Base-by-base conservation (phyloP, 2,888 invertebrate species). In the Ypsolopha sequella region DNA sequence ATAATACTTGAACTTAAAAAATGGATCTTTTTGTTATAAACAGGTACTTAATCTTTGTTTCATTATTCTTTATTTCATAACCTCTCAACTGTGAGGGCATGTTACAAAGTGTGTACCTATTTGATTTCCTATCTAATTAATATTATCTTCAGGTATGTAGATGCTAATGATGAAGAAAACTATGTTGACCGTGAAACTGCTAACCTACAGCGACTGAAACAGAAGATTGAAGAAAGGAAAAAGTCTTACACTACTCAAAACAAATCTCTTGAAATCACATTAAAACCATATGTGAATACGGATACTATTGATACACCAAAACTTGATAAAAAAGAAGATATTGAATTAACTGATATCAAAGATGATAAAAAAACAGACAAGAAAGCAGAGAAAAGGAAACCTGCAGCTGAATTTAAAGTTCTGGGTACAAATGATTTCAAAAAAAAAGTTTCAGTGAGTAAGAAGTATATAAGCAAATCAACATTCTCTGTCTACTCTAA, bases 21-120 rank as follows among this genome's bases (percentile, higher is more conserved):
- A 92, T 93, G 93, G 91, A 91, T 76, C 81, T 93, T 58, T 93
- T 93, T 67, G 87, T 92, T 56, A 88, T 93, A 51, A 91, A 92
- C 65, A 89, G 93, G 93, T 92, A 77, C 24, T 24, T n/a, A 60
- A 60, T 56, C 51, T 14, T 7, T 36, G 11, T 34, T 9, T 3
- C n/a, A 46, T 34, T 45, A n/a, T 46, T 46, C n/a, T 46, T 46
- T 10, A 35, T 1, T 7, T 7, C 1, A 7, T 11, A 35, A 36
- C 36, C 9, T 41, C n/a, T 33, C 33, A 33, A 45, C 24, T 24
- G 2, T 24, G 24, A 24, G 24, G 34, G 10, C 13, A 24, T 33
- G 13, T 13, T 13, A 43, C 11, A 43, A 7, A 14, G 8, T 11
- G 13, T 7, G 6, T 8, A 6, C 33, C 35, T 49, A 45, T 35